Conservation (phyloP, 2,888 invertebrate species). For the Philereme vetulata region DNA sequence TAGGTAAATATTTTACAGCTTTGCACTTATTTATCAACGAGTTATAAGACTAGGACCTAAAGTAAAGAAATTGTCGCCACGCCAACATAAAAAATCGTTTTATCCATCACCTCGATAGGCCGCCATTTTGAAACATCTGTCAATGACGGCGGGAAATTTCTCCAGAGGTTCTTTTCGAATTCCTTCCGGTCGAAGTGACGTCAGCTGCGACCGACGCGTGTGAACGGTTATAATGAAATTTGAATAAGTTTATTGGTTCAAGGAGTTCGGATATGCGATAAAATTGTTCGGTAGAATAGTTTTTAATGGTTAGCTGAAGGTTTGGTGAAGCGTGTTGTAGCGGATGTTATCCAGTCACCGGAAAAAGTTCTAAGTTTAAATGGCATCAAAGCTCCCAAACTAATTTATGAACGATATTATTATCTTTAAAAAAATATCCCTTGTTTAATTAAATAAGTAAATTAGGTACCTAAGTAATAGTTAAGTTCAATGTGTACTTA, state of each 20-base stretch:
- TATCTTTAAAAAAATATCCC: too few species aligned
- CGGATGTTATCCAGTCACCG: constrained; percentile 2
- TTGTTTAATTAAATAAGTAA: too few species aligned
- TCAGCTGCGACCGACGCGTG: constrained; percentile 36
- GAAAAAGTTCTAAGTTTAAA: too few species aligned
- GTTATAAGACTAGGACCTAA: too few species aligned
- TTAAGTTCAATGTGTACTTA: too few species aligned
- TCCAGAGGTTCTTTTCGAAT: constrained; percentile 51
- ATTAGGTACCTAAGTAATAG: too few species aligned
- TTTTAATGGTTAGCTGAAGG: constrained; percentile 15
- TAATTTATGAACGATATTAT: too few species aligned
- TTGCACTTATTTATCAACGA: too few species aligned
- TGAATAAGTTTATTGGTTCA: constrained; percentile 8
- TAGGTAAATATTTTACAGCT: too few species aligned
- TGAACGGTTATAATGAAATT: constrained; percentile 13
- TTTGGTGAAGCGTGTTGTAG: constrained; percentile 12
- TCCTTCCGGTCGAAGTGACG: constrained; percentile 49
- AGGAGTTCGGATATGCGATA: constrained; percentile 15
- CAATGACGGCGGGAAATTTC: constrained; percentile 54
- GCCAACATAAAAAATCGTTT: constrained; percentile 26
- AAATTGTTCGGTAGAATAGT: constrained; percentile 23
- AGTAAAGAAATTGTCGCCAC: constrained; percentile 9
- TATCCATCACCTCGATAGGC: constrained; percentile 41
- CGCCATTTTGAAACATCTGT: constrained; percentile 60
- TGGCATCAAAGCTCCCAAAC: too few species aligned